Evolutionary conservation across 2,113 vertebrate species (phyloP).

Genomic region (Etheostoma spectabile): DNA sequence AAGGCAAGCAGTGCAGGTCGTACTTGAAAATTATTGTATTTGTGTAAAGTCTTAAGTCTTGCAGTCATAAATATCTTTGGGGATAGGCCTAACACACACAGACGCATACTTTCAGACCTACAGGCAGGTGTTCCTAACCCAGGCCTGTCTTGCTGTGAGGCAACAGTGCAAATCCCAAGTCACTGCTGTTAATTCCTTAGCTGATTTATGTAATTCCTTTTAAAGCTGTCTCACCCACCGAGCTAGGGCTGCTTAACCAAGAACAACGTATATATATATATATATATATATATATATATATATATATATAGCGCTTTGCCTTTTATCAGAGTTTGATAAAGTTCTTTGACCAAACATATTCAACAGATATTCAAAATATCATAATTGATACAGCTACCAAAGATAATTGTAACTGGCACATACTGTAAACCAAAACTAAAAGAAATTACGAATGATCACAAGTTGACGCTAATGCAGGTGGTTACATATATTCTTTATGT

Average conservation of each 20-base stretch:
- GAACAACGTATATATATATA: slow-evolving; percentile 17
- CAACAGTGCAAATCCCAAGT: neutral
- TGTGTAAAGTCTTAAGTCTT: neutral
- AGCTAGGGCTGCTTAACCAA: slow-evolving; percentile 30
- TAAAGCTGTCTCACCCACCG: neutral
- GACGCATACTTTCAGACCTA: slow-evolving; percentile 6
- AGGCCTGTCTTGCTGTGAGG: neutral
- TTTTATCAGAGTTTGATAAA: slow-evolving; percentile 20
- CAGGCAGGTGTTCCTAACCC: neutral
- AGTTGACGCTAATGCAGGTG: neutral
- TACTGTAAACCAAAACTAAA: slow-evolving; percentile 11
- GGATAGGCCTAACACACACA: neutral
- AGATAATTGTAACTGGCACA: slow-evolving; percentile 23
- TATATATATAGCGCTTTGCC: slow-evolving; percentile 11
- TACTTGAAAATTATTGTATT: neutral
- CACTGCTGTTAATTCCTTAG: neutral
- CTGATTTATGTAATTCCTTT: slow-evolving; percentile 36
- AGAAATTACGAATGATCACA: slow-evolving; percentile 17
- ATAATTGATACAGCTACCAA: slow-evolving; percentile 8
- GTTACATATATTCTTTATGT: slow-evolving; percentile 14
- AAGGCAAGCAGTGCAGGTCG: no score
- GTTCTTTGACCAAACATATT: slow-evolving; percentile 22
- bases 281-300: slow-evolving; percentile 34
- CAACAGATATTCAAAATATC: slow-evolving; percentile 21
- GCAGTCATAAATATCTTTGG: neutral